Percentiles rank a stretch among this genome's conserved stretches.
Conservation (phyloP, 2,797 vertebrate species). For the Falco biarmicus region DNA sequence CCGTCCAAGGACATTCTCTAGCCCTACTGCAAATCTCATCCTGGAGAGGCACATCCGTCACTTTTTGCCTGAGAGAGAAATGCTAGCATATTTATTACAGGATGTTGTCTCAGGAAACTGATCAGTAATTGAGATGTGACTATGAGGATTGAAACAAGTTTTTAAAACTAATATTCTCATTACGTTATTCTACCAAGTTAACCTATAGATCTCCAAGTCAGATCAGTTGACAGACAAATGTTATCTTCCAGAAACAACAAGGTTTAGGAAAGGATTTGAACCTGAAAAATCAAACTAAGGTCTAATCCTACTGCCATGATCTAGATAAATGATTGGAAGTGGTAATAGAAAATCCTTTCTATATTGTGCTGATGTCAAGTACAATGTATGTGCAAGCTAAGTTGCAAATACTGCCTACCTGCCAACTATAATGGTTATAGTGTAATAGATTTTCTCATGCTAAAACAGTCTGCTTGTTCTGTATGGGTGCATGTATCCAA, state of each 20-base stretch:
- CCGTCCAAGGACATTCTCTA: neutral
- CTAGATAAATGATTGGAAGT: neutral
- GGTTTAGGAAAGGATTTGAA: conserved; percentile 25
- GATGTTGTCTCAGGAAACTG: neutral
- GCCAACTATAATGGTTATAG: neutral
- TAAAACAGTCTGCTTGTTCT: neutral
- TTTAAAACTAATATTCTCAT: neutral
- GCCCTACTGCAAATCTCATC: neutral
- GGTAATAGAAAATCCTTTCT: neutral
- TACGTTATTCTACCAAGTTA: neutral
- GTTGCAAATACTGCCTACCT: neutral
- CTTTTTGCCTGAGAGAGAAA: neutral
- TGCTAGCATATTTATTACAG: neutral
- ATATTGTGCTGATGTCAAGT: neutral
- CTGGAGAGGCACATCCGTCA: neutral
- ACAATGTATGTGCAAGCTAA: neutral
- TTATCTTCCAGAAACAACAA: neutral
- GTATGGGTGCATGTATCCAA: neutral
- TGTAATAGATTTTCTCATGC: conserved; percentile 22
- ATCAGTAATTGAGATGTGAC: neutral
- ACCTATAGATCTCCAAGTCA: neutral
- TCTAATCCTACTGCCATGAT: neutral
- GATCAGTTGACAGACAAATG: neutral
- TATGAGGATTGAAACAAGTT: neutral
- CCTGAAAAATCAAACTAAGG: conserved; percentile 1